A percentile compares a stretch with the other conserved stretches of the same genome.
These are phyloP conservation scores for Troides oblongomaculatus DNA, from an alignment of 2,888 invertebrate species.

Conservation along the genomic window DNA sequence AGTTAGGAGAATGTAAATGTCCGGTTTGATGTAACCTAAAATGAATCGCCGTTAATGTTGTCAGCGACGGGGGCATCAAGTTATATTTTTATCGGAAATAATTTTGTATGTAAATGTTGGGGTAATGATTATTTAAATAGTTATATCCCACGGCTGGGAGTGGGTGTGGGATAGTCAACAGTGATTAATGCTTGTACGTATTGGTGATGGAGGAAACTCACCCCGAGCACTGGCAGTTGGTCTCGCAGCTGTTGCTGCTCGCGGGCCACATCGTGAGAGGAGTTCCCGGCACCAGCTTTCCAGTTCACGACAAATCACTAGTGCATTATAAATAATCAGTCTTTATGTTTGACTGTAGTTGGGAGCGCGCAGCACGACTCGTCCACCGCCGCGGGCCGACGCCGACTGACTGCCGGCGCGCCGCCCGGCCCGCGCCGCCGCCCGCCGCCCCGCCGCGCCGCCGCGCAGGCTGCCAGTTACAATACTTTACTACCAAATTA, in stretches of 20 bases:
- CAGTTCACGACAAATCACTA: conserved; percentile 42
- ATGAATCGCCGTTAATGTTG: no score
- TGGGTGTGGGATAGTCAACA: no score
- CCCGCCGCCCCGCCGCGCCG: background rate
- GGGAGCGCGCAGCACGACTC: conserved; percentile 25
- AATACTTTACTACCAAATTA: conserved; percentile 47
- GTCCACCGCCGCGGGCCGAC: conserved; percentile 35
- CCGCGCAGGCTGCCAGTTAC: conserved; percentile 38
- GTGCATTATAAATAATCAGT: conserved; percentile 52
- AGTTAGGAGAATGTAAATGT: no score
- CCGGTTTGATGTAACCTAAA: no score
- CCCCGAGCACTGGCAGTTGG: conserved; percentile 72
- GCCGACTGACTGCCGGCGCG: conserved; percentile 41
- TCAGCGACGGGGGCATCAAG: no score
- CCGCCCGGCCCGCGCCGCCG: conserved; percentile 23
- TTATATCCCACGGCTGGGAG: no score
- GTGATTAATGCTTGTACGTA: no score
- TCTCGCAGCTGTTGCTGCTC: conserved; percentile 64
- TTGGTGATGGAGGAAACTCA: conserved; percentile 42
- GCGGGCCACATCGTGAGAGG: conserved; percentile 68
- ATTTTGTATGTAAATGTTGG: no score
- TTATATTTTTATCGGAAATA: no score
- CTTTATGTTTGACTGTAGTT: conserved; percentile 34
- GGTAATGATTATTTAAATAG: no score
- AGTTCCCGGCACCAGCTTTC: conserved; percentile 10